Evolutionary conservation across 2,797 vertebrate species (phyloP), one percentile per base, ranked within the genome.

Genomic region (Vipera ursinii): DNA sequence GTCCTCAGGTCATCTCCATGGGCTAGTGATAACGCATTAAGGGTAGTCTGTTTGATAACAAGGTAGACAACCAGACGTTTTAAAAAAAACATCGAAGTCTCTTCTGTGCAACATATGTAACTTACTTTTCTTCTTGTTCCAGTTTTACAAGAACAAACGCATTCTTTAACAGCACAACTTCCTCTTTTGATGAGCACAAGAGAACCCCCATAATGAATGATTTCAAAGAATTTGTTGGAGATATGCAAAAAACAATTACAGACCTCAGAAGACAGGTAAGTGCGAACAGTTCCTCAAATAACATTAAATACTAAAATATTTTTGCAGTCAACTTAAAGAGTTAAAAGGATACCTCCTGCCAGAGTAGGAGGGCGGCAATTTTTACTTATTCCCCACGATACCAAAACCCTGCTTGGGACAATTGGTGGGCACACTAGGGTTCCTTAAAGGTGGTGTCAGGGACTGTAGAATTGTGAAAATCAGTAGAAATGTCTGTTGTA

Each of bases 201-300:
- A 97, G 97, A 93, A 96, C 97, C 88, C 97, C 98, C 0, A 97
- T 97, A 32, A 93, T 97, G n/a, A 98, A 94, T 51, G 98, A 99
- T 96, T 99, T 99, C 97, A 98, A 98, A 97, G 99, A 99, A 92
- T 99, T 99, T 95, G 98, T 99, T 93, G 93, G 98, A 57, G 99
- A 99, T 96, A 99, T 99, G 98, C 99, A 99, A 96, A 99, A 98
- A 97, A 99, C 99, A 17, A 99, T 99, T 96, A 98, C 98, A 53
- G 98, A 98, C 97, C 99, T 99, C 98, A 98, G 99, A 96, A 98
- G 98, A 95, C 99, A 99, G 98, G 99, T 99, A 95, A 95, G 89
- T 28, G 56, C 15, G 48, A 57, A 93, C 22, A 0, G 6, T 32
- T 90, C 14, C 63, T 89, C n/a, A 85, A 22, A 48, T 73, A 91